A percentile compares a stretch with the other conserved stretches of the same genome.
These are phyloP conservation scores for Pelochelys cantorii DNA, from an alignment of 2,797 vertebrate species.

Conservation along the genomic window DNA sequence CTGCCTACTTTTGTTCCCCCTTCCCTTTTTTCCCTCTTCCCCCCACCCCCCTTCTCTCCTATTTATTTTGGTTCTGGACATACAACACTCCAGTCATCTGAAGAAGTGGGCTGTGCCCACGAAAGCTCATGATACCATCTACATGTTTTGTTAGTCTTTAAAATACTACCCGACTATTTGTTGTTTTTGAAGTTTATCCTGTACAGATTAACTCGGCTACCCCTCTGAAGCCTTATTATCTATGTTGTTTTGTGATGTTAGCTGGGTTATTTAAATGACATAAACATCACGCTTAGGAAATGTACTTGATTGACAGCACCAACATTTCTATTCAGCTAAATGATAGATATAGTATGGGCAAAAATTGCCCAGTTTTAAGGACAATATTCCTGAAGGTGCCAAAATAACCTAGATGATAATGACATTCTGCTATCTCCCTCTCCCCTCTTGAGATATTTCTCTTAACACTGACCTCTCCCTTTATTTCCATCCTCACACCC, in stretches of 20 bases:
- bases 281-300: neutral
- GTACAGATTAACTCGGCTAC: no score
- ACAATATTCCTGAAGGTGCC: neutral
- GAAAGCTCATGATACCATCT: no score
- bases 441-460: neutral
- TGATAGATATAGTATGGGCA: neutral
- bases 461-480: neutral
- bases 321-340: neutral
- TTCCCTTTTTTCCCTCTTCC: no score
- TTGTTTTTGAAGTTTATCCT: no score
- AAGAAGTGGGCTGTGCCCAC: no score
- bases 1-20: no score
- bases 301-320: neutral
- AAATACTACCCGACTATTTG: no score
- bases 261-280: neutral
- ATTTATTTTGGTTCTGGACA: no score
- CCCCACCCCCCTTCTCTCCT: no score
- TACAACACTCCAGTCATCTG: no score
- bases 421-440: neutral
- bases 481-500: neutral
- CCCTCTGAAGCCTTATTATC: neutral
- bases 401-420: neutral
- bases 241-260: neutral
- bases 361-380: neutral
- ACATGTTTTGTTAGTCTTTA: no score